These are phyloP conservation scores for Entomyzon cyanotis DNA, from an alignment of 2,113 vertebrate species.

Conservation along the genomic window DNA sequence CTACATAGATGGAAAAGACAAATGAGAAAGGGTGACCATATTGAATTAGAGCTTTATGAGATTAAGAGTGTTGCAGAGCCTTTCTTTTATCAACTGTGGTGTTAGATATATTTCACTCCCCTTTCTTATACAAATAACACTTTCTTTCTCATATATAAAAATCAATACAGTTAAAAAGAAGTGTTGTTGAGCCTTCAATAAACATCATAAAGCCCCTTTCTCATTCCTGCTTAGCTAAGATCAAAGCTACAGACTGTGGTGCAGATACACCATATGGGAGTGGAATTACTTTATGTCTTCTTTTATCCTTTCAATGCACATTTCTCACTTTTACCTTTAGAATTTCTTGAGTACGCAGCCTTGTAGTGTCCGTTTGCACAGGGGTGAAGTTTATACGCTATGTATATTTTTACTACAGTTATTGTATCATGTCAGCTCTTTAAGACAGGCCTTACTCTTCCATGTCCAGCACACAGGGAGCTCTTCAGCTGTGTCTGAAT, in stretches of 20 bases:
- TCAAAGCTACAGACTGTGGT: not conserved
- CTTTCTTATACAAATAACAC: not conserved
- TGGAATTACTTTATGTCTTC: not conserved
- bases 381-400: not conserved
- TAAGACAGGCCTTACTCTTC: not conserved
- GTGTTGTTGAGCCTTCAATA: not conserved
- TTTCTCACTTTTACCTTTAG: not conserved
- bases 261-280: not conserved
- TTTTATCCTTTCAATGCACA: not conserved
- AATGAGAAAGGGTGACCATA: not conserved
- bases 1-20: not conserved
- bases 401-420: not conserved
- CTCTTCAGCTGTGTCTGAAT: not conserved
- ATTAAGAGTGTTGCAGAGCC: not conserved
- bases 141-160: not conserved
- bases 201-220: not conserved
- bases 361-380: not conserved
- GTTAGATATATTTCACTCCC: not conserved
- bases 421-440: not conserved
- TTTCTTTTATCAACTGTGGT: not conserved
- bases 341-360: not conserved
- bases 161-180: conserved; percentile 14
- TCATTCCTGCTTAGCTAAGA: not conserved
- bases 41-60: conserved; percentile 9
- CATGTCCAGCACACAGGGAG: not conserved